Percentiles rank a stretch among this genome's conserved stretches.
These are phyloP conservation scores for Oreotrochilus melanogaster DNA, from an alignment of 2,113 vertebrate species.

Conservation along the genomic window DNA sequence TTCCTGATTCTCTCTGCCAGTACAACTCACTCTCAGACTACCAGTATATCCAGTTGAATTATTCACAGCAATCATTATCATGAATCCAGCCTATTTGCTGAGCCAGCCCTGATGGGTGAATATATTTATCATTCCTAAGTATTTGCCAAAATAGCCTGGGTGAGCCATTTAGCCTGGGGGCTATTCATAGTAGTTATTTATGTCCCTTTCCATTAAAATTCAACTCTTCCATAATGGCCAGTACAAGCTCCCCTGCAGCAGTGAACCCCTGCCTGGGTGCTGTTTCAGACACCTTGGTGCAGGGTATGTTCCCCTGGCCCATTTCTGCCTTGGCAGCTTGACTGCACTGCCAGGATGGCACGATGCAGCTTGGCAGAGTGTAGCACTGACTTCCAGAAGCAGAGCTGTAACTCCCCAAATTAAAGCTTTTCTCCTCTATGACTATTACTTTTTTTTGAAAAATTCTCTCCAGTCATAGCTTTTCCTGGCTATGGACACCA, in stretches of 20 bases:
- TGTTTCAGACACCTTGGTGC: background rate
- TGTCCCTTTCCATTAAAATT: constrained; percentile 17
- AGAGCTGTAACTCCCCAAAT: background rate
- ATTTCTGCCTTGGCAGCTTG: background rate
- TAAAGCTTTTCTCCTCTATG: background rate
- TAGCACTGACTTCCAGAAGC: background rate
- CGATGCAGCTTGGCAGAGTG: fast-evolving
- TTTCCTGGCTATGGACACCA: constrained; percentile 9
- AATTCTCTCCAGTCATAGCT: background rate
- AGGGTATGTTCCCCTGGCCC: background rate
- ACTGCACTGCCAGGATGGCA: background rate
- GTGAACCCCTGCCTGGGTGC: background rate
- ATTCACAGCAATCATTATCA: constrained; percentile 38
- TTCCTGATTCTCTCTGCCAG: background rate
- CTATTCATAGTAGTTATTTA: background rate
- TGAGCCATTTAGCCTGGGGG: constrained; percentile 11
- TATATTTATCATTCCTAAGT: constrained; percentile 31
- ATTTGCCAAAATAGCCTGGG: constrained; percentile 50
- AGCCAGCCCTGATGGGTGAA: constrained; percentile 8
- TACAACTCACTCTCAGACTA: background rate
- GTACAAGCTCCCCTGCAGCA: background rate
- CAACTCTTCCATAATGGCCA: background rate
- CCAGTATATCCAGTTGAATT: constrained; percentile 4
- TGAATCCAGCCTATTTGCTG: constrained; percentile 28
- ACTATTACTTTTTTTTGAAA: background rate